These are phyloP conservation scores for Ruditapes philippinarum DNA, from an alignment of 1,140 invertebrate species.

Conservation along the genomic window DNA sequence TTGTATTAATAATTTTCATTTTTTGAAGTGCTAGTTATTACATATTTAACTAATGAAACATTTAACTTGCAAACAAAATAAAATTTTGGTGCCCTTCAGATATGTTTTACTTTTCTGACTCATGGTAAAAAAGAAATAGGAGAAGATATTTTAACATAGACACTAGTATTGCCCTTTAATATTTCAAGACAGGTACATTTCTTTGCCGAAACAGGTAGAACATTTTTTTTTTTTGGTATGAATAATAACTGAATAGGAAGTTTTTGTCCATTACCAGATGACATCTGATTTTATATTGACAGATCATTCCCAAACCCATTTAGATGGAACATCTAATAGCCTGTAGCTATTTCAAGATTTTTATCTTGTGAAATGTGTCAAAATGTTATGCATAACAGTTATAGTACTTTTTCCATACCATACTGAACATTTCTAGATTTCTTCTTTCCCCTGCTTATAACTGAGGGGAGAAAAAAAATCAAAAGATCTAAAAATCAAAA, in stretches of 20 bases:
- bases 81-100: no score
- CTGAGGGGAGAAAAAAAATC: no score
- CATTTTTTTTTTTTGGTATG: slow-evolving; percentile 18
- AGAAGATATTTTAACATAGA: background rate
- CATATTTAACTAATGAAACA: no score
- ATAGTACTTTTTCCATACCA: no score
- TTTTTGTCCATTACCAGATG: slow-evolving; percentile 34
- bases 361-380: background rate
- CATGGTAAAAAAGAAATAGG: no score
- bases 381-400: background rate
- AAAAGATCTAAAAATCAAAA: no score
- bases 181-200: background rate
- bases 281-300: slow-evolving; percentile 26
- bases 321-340: slow-evolving; percentile 27
- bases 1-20: no score
- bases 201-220: background rate
- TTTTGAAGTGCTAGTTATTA: no score
- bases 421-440: no score
- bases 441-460: no score
- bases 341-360: slow-evolving; percentile 34
- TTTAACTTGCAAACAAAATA: no score
- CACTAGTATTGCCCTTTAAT: background rate
- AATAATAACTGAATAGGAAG: background rate
- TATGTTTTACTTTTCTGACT: no score
- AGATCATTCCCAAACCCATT: background rate